These are phyloP conservation scores for Psylliodes chrysocephalus DNA, from an alignment of 2,888 invertebrate species.

Conservation along the genomic window DNA sequence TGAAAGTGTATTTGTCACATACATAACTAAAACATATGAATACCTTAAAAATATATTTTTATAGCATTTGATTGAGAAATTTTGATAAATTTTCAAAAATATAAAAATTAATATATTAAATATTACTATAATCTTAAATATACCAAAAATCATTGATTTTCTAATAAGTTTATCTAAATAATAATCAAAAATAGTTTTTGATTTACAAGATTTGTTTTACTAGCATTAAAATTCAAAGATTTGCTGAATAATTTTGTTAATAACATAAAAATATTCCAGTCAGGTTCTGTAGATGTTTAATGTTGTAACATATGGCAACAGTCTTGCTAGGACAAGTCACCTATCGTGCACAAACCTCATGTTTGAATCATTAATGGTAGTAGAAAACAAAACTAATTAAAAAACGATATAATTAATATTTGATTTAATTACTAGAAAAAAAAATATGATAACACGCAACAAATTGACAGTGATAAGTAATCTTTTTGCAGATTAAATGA, in stretches of 20 bases:
- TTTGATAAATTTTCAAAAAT: no score
- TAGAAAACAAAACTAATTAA: constrained; percentile 17
- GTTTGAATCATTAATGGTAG: constrained; percentile 4
- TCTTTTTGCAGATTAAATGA: not conserved
- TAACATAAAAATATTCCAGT: constrained; percentile 1
- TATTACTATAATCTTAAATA: no score
- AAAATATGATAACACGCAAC: not conserved
- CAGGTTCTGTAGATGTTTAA: constrained; percentile 16
- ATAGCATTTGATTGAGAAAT: no score
- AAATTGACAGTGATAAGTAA: not conserved
- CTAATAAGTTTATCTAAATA: no score
- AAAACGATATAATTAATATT: not conserved
- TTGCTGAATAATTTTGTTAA: not conserved
- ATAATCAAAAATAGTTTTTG: no score
- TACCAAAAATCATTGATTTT: no score
- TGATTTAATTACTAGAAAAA: not conserved
- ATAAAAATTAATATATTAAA: no score
- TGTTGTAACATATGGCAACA: constrained; percentile 19
- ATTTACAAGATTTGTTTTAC: no score
- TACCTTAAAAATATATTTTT: no score
- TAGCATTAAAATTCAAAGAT: no score
- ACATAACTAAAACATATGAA: no score
- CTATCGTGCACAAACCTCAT: constrained; percentile 11
- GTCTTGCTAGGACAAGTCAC: constrained; percentile 13
- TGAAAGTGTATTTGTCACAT: no score